Evolutionary conservation across 2,113 vertebrate genomes (phyloP), one percentile per base, ranked within the genome.

Genomic region (Tetraodon nigroviridis): DNA sequence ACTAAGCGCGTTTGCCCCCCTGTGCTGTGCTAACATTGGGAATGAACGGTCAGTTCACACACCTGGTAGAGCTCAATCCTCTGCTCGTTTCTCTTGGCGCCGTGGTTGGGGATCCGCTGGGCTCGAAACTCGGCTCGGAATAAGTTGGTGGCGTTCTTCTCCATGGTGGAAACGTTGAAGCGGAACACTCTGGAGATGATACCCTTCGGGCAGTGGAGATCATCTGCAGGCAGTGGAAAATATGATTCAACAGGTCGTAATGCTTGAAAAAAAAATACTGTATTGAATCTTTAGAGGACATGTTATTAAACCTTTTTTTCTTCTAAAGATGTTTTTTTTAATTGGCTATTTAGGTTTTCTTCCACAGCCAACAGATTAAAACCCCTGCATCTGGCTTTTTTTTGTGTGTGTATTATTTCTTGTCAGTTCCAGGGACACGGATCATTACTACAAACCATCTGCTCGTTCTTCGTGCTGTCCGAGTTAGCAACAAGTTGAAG

Each of bases 41-140:
- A 68, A 69, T 21, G 24, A 81, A 60, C 15, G 53, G 32, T 64
- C 57, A 58, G 49, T 58, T 73, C 73, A 73, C 83, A 66, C 84
- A 97, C 96, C 93, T 98, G 96, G 86, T 98, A 98, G 78, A 98
- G 93, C 84, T 98, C 96, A 46, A 98, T 95, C 69, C 95, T 92
- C 86, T 98, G 96, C 74, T 98, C 96, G 0, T 88, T 93, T 72
- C 90, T 94, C 87, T 94, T 95, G 83, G 96, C 93, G 17, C 68
- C 86, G 0, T 68, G 78, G 78, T 98, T 98, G 63, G 94, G 92
- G 76, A 94, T 89, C 1, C 95, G 89, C 81, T 96, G 86, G 58
- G 95, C 93, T 46, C 96, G 91, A 73, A 98, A 98, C 86, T 98
- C 96, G 0, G 96, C 96, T 61, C 95, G 91, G 88, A 98, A 98